phyloP scores from a whole-genome alignment of 2,888 invertebrate species.

The Apotomis turbidana region DNA sequence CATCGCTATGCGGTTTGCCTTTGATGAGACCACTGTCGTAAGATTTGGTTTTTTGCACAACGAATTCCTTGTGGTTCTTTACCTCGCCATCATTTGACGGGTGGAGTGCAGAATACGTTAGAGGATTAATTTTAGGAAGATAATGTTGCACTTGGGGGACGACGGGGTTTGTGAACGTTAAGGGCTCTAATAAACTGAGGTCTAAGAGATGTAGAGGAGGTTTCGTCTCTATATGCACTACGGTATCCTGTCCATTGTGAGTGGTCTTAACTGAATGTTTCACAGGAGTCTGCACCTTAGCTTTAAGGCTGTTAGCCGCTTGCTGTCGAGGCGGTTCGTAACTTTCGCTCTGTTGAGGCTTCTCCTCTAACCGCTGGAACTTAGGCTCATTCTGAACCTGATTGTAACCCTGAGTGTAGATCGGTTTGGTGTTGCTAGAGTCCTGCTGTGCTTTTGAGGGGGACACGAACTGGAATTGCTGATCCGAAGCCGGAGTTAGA shows the following conservation, averaged over 20 bases:
- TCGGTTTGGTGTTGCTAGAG: conserved; percentile 59
- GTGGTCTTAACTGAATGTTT: conserved; percentile 63
- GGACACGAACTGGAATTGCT: conserved; percentile 47
- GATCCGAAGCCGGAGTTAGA: conserved; percentile 52
- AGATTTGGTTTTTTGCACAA: conserved; percentile 62
- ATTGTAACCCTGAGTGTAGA: conserved; percentile 55
- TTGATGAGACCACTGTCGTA: conserved; percentile 60
- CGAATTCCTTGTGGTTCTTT: conserved; percentile 63
- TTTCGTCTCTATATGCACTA: conserved; percentile 66
- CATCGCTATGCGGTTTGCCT: conserved; percentile 55
- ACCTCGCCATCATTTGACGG: conserved; percentile 53
- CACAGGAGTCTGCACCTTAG: conserved; percentile 51
- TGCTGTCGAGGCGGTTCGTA: conserved; percentile 41
- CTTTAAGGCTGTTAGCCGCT: conserved; percentile 23
- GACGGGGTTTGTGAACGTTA: conserved; percentile 74
- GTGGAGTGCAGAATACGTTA: conserved; percentile 66
- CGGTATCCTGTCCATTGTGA: conserved; percentile 68
- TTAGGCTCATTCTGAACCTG: conserved; percentile 55
- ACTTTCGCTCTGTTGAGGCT: conserved; percentile 43
- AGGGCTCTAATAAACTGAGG: conserved; percentile 72
- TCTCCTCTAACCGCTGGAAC: conserved; percentile 55
- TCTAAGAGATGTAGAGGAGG: conserved; percentile 70
- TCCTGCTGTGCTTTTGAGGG: conserved; percentile 57
- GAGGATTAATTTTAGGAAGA: conserved; percentile 69
- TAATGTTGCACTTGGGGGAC: conserved; percentile 80